phyloP scores from a whole-genome alignment of 2,888 invertebrate species.

The Parthenolecanium corni region DNA sequence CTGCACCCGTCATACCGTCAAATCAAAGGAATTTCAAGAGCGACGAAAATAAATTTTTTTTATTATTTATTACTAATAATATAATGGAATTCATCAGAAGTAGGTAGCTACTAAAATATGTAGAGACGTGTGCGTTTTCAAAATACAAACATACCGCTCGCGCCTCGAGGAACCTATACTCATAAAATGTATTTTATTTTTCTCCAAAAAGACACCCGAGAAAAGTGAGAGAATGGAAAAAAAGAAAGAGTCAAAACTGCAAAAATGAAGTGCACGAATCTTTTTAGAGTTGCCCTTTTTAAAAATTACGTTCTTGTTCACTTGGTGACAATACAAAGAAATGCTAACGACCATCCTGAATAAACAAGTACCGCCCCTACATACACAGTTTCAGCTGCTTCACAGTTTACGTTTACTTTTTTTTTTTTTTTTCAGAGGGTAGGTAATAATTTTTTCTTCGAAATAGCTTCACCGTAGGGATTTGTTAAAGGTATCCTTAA shows the following conservation, averaged over 20 bases:
- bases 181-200: too few species aligned
- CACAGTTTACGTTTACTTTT: not conserved
- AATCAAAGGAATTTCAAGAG: too few species aligned
- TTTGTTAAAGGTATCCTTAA: not conserved
- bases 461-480: not conserved
- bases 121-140: too few species aligned
- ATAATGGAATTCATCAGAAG: too few species aligned
- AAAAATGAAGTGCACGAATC: slow-evolving; percentile 4
- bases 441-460: not conserved
- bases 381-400: not conserved
- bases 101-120: too few species aligned
- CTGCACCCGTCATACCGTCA: too few species aligned
- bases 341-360: slow-evolving; percentile 4
- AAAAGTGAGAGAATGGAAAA: not conserved
- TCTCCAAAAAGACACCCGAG: too few species aligned
- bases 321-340: not conserved
- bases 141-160: too few species aligned
- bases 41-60: too few species aligned
- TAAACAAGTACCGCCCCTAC: slow-evolving; percentile 8
- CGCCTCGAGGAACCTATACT: too few species aligned
- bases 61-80: too few species aligned
- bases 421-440: not conserved
- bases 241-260: not conserved
- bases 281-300: not conserved
- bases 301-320: slow-evolving; percentile 8